Conservation (phyloP, 2,113 vertebrate species). For the Clinocottus analis region DNA sequence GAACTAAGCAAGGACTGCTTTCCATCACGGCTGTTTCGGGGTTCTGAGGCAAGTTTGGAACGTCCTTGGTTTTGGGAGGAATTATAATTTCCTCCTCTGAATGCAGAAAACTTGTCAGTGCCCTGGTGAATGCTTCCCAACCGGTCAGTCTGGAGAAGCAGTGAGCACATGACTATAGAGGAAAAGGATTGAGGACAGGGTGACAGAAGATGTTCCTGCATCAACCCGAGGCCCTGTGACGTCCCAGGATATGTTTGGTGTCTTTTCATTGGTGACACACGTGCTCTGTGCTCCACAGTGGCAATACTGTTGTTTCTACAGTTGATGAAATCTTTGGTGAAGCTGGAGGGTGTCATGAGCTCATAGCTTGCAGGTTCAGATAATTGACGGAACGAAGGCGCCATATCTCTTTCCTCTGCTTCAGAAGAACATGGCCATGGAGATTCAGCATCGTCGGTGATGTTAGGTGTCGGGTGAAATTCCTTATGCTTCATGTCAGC, state of each 20-base stretch:
- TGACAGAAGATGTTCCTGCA: constrained; percentile 57
- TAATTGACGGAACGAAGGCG: constrained; percentile 35
- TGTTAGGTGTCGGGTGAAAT: neutral
- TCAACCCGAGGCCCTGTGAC: constrained; percentile 10
- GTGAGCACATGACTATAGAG: constrained; percentile 72
- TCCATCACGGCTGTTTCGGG: constrained; percentile 36
- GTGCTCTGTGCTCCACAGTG: constrained; percentile 64
- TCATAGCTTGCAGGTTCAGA: constrained; percentile 60
- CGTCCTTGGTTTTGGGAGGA: constrained; percentile 50
- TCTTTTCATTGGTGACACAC: constrained; percentile 65
- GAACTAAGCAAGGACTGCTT: constrained; percentile 21
- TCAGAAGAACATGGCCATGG: constrained; percentile 21
- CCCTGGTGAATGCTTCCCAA: constrained; percentile 44
- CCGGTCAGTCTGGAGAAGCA: constrained; percentile 68
- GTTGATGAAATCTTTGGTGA: constrained; percentile 71
- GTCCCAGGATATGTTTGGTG: constrained; percentile 84
- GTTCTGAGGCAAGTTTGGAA: constrained; percentile 46
- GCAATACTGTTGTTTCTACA: constrained; percentile 76
- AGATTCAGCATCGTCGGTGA: constrained; percentile 14
- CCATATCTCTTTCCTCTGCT: constrained; percentile 7
- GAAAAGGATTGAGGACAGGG: constrained; percentile 77
- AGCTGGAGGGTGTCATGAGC: constrained; percentile 52
- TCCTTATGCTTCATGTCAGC: neutral
- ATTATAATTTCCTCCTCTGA: constrained; percentile 57
- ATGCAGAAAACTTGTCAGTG: constrained; percentile 38